Base-by-base conservation (phyloP, 2,888 invertebrate genomes). In the Agrochola lychnidis region DNA sequence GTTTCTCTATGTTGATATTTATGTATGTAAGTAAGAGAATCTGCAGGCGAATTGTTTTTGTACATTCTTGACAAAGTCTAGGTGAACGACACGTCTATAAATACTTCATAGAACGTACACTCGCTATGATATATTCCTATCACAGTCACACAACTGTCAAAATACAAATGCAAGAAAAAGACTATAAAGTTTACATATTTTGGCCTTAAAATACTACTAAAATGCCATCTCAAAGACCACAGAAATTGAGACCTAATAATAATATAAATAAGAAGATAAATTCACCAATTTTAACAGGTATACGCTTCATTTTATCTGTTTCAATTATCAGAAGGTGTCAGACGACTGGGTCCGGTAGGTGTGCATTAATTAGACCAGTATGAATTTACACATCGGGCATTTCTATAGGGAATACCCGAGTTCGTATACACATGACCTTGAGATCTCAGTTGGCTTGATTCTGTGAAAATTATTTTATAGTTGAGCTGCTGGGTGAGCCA, bases 291-390 rank as follows among this genome's bases (percentile, higher is more conserved):
- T n/a, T 19, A 40, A 40, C 25, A 68, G 6, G 19, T 51, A 30
- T 10, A 59, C 5, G 12, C 7, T n/a, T 30, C 30, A 74, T 69
- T 78, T 87, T 86, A 90, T 87, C 82, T 83, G 78, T 87, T 90
- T 89, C 82, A 89, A 90, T 90, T 88, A 90, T 88, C 85, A 85
- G 64, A 73, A 78, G 84, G 57, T 86, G 87, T 88, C 83, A 84
- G 83, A 74, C 75, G 51, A 76, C 84, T 84, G 82, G 86, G 81
- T 79, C 70, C 40, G 51, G 57, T 79, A 77, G 83, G 84, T 79
- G 74, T 83, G 83, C 85, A 85, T 89, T 89, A 88, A 90, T 90
- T 88, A 89, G 63, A 78, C 66, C 42, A 59, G 84, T 79, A 87
- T 84, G 80, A 87, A 89, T 88, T 87, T 87, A 88, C 87, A 87